Evolutionary conservation across 1,140 invertebrate species (phyloP), one percentile per base, ranked within the genome.

Genomic region (Atta colombica): DNA sequence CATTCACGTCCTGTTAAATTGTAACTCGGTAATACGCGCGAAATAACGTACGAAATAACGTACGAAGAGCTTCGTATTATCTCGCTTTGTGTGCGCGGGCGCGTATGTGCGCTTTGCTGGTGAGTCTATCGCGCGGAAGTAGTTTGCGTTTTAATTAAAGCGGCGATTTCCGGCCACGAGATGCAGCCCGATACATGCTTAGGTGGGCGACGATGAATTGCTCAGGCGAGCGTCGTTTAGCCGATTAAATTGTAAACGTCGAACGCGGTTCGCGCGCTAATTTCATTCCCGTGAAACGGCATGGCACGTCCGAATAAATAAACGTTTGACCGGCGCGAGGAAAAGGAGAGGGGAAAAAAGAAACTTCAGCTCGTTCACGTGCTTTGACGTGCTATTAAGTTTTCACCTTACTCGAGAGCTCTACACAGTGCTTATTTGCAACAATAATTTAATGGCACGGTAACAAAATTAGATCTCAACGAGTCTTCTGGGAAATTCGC

Each of bases 21-120:
- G 89, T 89, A 90, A 90, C 88, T 89, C 68, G 85, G 85, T 90
- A 89, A 90, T 89, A 85, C 88, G 88, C 86, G 69, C 69, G 80
- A 84, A 84, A 84, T 84, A 84, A 81, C 78, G 78, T 81, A 81
- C 78, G 66, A 81, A 81, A 81, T 81, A 81, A 84, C 80, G 80
- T 84, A 84, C 69, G 80, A 39, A 84, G 55, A 39, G 80, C 28
- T 84, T 75, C 69, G 80, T 84, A 75, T 84, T 84, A 84, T 51
- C 69, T 51, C 55, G 55, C 55, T 74, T 74, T 49, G 28, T 51
- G 35, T 51, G 39, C 18, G 21, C 1, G 35, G 5, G 31, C n/a
- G 21, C 16, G 74, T n/a, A 14, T 3, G 7, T 7, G 51, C 5
- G 51, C 16, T 82, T 60, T 21, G 53, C 39, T 49, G 78, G 53